A percentile compares a stretch with the other conserved stretches of the same genome.
Conservation (phyloP, 2,113 vertebrate species). For the Lepus timidus region DNA sequence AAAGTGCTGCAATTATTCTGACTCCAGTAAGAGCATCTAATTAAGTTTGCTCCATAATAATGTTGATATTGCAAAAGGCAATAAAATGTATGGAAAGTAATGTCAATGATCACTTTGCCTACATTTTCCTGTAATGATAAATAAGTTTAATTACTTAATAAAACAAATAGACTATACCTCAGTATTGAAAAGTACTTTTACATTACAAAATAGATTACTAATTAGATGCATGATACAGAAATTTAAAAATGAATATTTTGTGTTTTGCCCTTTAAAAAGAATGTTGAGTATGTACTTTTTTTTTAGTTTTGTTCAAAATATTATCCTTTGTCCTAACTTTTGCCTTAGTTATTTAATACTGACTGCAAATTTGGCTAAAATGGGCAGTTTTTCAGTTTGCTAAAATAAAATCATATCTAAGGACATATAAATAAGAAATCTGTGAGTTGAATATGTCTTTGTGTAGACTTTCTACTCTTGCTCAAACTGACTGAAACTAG, state of each 20-base stretch:
- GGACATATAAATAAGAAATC: neutral
- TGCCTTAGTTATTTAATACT: neutral
- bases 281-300: neutral
- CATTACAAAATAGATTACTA: neutral
- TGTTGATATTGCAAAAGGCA: constrained; percentile 85
- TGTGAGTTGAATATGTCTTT: neutral
- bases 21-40: constrained; percentile 79
- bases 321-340: neutral
- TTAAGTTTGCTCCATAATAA: constrained; percentile 82
- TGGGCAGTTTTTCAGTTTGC: neutral
- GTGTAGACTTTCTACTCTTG: neutral
- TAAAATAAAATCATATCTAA: neutral
- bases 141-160: constrained; percentile 73
- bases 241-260: neutral
- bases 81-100: constrained; percentile 83
- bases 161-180: constrained; percentile 64
- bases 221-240: neutral
- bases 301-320: neutral
- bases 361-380: neutral
- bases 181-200: constrained; percentile 44
- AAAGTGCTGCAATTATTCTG: constrained; percentile 78
- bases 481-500: neutral
- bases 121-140: constrained; percentile 85
- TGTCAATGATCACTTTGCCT: constrained; percentile 88
- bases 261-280: neutral